Evolutionary conservation across 2,797 vertebrate species (phyloP).

Genomic region (Micromesistius poutassou): DNA sequence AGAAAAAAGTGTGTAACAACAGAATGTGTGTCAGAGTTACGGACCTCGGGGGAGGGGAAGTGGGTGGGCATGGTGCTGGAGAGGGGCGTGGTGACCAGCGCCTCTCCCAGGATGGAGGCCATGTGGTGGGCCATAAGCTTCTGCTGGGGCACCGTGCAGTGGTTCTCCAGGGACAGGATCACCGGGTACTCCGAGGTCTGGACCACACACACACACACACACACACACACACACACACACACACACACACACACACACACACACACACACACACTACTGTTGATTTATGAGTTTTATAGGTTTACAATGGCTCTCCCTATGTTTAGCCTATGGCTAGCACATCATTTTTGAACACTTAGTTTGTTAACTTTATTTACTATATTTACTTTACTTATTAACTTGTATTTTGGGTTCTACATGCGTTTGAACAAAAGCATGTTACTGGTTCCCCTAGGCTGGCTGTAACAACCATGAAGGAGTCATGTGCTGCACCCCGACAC

Average conservation of each 20-base stretch:
- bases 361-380: background rate
- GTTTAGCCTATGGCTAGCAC: background rate
- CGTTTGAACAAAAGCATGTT: background rate
- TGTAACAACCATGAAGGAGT: background rate
- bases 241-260: too few relatives aligned
- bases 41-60: slow-evolving; percentile 92
- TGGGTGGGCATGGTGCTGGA: slow-evolving; percentile 64
- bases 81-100: slow-evolving; percentile 79
- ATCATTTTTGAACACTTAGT: background rate
- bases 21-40: background rate
- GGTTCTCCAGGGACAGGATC: slow-evolving; percentile 96
- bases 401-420: background rate
- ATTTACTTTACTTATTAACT: background rate
- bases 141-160: slow-evolving; percentile 90
- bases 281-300: background rate
- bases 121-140: slow-evolving; percentile 84
- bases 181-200: slow-evolving; percentile 90
- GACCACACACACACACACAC: slow-evolving; percentile 13
- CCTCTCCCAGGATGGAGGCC: slow-evolving; percentile 79
- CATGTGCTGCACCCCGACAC: background rate
- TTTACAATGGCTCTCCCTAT: background rate
- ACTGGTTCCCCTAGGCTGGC: background rate
- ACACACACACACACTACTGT: background rate
- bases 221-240: too few relatives aligned
- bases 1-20: background rate